Evolutionary conservation across 1,140 invertebrate species (phyloP).

Genomic region (Drosophila melanogaster): DNA sequence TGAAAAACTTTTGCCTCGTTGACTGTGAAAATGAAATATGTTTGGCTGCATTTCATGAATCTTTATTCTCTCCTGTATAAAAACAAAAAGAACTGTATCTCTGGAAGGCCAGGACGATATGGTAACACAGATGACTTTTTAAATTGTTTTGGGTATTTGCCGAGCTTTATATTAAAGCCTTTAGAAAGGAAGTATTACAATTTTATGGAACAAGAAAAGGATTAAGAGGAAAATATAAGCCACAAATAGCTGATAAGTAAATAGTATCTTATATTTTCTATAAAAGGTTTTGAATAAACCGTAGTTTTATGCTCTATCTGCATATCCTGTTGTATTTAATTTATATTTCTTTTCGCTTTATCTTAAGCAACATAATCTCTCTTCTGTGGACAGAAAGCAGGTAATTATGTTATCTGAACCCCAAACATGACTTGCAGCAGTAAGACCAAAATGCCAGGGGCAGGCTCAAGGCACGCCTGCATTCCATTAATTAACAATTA

Average conservation of each 20-base stretch:
- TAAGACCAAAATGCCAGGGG: conserved; percentile 38
- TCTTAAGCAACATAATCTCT: not conserved
- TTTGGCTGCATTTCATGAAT: conserved; percentile 46
- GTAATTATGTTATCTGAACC: conserved; percentile 21
- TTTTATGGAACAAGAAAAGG: not conserved
- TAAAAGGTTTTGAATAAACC: too few relatives aligned
- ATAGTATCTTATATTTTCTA: too few relatives aligned
- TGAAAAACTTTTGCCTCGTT: conserved; percentile 78
- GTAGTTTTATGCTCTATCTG: too few relatives aligned
- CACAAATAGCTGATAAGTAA: too few relatives aligned
- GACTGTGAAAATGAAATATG: conserved; percentile 79
- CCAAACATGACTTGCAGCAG: conserved; percentile 36
- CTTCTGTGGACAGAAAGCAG: not conserved
- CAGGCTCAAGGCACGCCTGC: conserved; percentile 58
- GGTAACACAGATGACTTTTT: conserved; percentile 19
- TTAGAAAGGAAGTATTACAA: not conserved
- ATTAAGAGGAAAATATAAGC: too few relatives aligned
- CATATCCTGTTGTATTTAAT: too few relatives aligned
- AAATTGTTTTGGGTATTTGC: conserved; percentile 39
- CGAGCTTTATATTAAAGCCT: not conserved
- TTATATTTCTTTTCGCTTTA: not conserved
- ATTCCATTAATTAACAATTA: conserved; percentile 82
- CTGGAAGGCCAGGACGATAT: conserved; percentile 40
- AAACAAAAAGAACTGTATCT: conserved; percentile 45
- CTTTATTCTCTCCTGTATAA: conserved; percentile 23